Evolutionary conservation across 2,888 invertebrate genomes (phyloP), one percentile per base, ranked within the genome.

Genomic region (Drosophila prostipennis): DNA sequence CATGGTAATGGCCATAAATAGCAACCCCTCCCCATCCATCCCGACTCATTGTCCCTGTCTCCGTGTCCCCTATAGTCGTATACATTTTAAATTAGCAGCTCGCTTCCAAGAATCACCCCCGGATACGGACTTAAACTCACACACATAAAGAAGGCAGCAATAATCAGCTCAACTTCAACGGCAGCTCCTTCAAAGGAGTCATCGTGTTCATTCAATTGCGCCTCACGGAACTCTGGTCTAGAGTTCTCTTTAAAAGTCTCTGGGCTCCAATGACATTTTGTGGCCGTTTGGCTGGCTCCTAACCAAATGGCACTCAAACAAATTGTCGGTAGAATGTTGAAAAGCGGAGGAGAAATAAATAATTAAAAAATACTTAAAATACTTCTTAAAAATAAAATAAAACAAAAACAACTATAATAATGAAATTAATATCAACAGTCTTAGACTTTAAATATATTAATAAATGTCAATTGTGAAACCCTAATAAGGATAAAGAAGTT

Each of bases 81-180:
- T 70, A 61, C 80, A 84, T 80, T 80, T 84, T 78, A 84, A 80
- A 84, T 84, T 71, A 78, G 71, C 80, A 56, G 45, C 26, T 52
- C 43, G 57, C 46, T 83, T 84, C 78, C 45, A n/a, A 23, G 58
- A 72, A 67, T 32, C 46, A 59, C 40, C 63, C 46, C 32, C 52
- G 34, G 11, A 46, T 26, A 10, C 36, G 10, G 34, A 34, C 34
- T 34, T 34, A 11, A 34, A 11, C 34, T 5, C 34, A 34, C 34
- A 46, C 43, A 26, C 43, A 46, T 32, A 59, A 48, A 68, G 46
- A 23, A 53, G 60, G 59, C 23, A 43, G 56, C 49, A 53, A 74
- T 74, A 71, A 71, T 71, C 74, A 71, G 70, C 54, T 61, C 64
- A 72, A 72, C 61, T 69, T 42, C 48, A 63, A 29, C 37, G 72